Base-by-base conservation (phyloP, 2,888 invertebrate genomes). In the Platycheirus albimanus region DNA sequence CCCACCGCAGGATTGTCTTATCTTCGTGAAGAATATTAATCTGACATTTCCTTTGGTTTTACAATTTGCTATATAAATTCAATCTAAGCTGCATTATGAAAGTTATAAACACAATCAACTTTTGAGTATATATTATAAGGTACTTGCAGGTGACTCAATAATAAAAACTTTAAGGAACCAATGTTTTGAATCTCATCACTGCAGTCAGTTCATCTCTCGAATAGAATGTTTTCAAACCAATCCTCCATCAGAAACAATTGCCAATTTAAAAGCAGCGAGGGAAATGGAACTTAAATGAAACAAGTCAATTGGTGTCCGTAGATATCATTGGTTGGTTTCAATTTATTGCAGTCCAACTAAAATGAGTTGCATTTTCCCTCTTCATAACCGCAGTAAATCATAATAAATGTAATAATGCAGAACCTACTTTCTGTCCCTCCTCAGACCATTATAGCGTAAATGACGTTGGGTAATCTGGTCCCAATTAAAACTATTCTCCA, bases 401-500 rank as follows among this genome's bases (percentile, higher is more conserved):
- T 66, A 76, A 66, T 66, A 71, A 64, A 54, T 75, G 41, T 43
- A 11, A 56, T 70, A 76, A 70, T 76, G 38, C 13, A 6, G 8
- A 41, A 13, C 6, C 70, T 64, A 64, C 6, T 8, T 49, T 15
- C 20, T 63, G 51, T 19, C 30, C 52, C 49, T 52, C 58, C n/a
- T 76, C 20, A 10, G 11, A 70, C 41, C 47, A 47, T 52, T 8
- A 24, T 36, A 20, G 43, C 76, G 58, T 76, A 63, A 71, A 51
- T 54, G 56, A 70, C 28, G 56, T 61, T 58, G 52, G 76, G 58
- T 61, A 81, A 71, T 76, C 66, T 81, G 77, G 71, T 67, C 41
- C 61, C 77, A 77, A 81, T 77, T 72, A 77, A 71, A 81, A 61
- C 81, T 61, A 77, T 81, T 47, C 52, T 77, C 77, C 67, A 67